Evolutionary conservation across 2,113 vertebrate genomes (phyloP), one percentile per base, ranked within the genome.

Genomic region (Cephalopterus ornatus): DNA sequence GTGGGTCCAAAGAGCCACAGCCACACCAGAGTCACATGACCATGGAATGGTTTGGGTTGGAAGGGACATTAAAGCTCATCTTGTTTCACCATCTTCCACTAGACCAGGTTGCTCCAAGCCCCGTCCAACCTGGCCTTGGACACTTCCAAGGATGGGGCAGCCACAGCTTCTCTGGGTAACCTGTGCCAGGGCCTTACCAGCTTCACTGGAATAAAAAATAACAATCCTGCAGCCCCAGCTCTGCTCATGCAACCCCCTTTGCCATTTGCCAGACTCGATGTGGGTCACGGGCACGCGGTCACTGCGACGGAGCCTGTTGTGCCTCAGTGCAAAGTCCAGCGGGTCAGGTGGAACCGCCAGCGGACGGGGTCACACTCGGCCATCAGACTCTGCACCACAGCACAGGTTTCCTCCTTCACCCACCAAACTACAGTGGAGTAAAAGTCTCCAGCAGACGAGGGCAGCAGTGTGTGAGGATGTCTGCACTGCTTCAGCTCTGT

Each of bases 91-190:
- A 46, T 39, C 17, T 66, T 10, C 59, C 39, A 66, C 44, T 3
- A 1, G 0, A 11, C 33, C 59, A 59, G 20, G 2, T 0, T 7
- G 44, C 52, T 59, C 58, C 30, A 39, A 58, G 8, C 7, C 11
- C 50, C 0, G 0, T 52, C 27, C 62, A 62, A 0, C 14, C 56
- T 2, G 8, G 32, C 41, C 72, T 42, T 6, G 49, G 49, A 9
- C 56, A 37, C 41, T 37, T 3, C 26, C 47, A 56, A 30, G 41
- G 8, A 63, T 24, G 22, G 16, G 22, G 21, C 41, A 89, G 87
- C 30, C 71, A 47, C 47, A 68, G 47, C 21, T 62, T 1, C 41
- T 4, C 65, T 77, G 32, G 26, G 27, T 14, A 77, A 0, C 14
- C 32, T 39, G 37, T 8, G 30, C 39, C 50, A 73, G 39, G 1